Percentiles rank a stretch among this genome's conserved stretches.
phyloP scores from a whole-genome alignment of 1,140 invertebrate genomes.

The Lineus longissimus region DNA sequence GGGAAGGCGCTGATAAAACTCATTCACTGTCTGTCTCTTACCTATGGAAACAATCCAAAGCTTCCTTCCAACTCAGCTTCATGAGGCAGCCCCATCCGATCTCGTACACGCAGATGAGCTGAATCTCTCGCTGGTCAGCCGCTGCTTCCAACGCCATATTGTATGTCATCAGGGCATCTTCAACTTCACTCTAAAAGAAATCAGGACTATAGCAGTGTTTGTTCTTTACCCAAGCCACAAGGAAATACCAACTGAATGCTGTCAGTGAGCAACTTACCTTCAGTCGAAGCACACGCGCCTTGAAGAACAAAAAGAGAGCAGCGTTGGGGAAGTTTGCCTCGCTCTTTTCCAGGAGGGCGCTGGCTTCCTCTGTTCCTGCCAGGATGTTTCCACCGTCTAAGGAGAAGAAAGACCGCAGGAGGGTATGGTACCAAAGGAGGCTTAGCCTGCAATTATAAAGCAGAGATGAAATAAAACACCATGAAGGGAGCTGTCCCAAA shows the following conservation, averaged over 20 bases:
- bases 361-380: conserved; percentile 59
- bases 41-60: conserved; percentile 59
- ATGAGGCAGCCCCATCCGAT: conserved; percentile 68
- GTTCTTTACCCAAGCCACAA: neutral
- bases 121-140: conserved; percentile 64
- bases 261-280: conserved; percentile 55
- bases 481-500: too few species aligned
- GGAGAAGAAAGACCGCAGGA: conserved; percentile 69
- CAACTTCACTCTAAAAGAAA: conserved; percentile 61
- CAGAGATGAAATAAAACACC: conserved; percentile 8
- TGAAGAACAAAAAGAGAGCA: conserved; percentile 69
- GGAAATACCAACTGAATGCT: neutral
- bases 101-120: conserved; percentile 68
- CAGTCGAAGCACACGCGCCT: conserved; percentile 63
- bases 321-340: conserved; percentile 63
- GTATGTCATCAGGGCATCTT: conserved; percentile 61
- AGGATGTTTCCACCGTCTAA: conserved; percentile 58
- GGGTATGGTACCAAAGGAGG: conserved; percentile 72
- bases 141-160: conserved; percentile 61
- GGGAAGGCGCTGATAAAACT: too few species aligned
- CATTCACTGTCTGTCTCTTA: too few species aligned
- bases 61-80: conserved; percentile 61
- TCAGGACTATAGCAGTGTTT: neutral
- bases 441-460: conserved; percentile 61
- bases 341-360: conserved; percentile 61